Conservation (phyloP, 2,888 invertebrate genomes). For the Leucozona laternaria region DNA sequence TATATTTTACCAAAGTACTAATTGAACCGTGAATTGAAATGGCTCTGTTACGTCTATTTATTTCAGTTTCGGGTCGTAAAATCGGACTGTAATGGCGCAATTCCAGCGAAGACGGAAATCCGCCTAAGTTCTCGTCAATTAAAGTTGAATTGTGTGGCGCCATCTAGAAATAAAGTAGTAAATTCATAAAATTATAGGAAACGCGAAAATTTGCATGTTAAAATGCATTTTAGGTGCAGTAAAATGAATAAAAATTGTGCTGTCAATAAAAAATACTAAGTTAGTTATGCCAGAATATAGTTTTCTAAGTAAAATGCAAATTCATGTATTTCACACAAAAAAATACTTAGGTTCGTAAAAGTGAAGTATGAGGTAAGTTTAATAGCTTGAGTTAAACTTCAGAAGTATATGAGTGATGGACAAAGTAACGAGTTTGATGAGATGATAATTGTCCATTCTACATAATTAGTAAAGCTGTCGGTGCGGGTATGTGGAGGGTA, state of each 20-base stretch:
- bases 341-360: too few species aligned
- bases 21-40: conserved; percentile 80
- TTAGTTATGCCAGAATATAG: neutral
- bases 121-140: conserved; percentile 80
- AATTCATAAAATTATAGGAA: conserved; percentile 1
- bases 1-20: conserved; percentile 80
- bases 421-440: too few species aligned
- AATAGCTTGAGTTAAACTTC: too few species aligned
- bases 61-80: conserved; percentile 77
- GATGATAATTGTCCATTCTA: too few species aligned
- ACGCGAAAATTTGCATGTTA: conserved; percentile 17
- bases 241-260: conserved; percentile 80
- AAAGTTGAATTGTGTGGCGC: conserved; percentile 83
- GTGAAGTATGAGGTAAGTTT: too few species aligned
- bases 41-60: conserved; percentile 78
- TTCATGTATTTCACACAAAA: neutral
- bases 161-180: conserved; percentile 76
- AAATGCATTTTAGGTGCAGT: conserved; percentile 77
- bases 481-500: too few species aligned
- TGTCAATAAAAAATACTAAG: conserved; percentile 79
- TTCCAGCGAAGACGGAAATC: conserved; percentile 79
- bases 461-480: too few species aligned
- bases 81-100: conserved; percentile 81
- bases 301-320: neutral
- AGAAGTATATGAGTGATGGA: too few species aligned